Evolutionary conservation across 2,113 vertebrate species (phyloP).

Genomic region (Canis aureus): DNA sequence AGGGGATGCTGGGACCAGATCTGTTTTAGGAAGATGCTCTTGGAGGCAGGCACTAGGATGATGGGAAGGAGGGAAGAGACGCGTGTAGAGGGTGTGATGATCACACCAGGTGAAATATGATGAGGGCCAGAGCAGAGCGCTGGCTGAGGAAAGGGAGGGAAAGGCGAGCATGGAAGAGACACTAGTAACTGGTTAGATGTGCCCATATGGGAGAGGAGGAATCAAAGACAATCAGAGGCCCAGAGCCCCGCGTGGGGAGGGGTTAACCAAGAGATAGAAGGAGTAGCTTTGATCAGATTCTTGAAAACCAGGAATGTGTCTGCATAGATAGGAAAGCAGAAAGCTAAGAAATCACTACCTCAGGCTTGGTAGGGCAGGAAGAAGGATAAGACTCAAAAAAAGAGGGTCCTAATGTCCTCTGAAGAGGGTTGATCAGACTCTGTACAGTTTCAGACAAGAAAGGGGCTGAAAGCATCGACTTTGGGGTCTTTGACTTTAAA

Average conservation of each 20-base stretch:
- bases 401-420: neutral
- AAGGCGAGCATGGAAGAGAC: neutral
- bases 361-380: neutral
- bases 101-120: neutral
- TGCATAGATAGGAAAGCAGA: neutral
- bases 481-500: neutral
- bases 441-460: neutral
- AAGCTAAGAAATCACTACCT: neutral
- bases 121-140: neutral
- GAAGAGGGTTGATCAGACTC: neutral
- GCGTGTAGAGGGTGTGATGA: neutral
- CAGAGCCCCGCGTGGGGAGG: neutral
- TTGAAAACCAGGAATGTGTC: neutral
- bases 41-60: neutral
- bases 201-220: neutral
- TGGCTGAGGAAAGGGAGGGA: neutral
- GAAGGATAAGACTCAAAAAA: neutral
- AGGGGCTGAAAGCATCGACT: neutral
- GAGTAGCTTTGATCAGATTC: constrained; percentile 10
- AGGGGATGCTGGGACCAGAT: neutral
- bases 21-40: constrained; percentile 42
- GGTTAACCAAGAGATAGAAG: neutral
- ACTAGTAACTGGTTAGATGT: neutral
- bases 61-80: neutral
- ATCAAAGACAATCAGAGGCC: constrained; percentile 16